phyloP scores from a whole-genome alignment of 2,888 invertebrate species.

The Branchellion lobata region DNA sequence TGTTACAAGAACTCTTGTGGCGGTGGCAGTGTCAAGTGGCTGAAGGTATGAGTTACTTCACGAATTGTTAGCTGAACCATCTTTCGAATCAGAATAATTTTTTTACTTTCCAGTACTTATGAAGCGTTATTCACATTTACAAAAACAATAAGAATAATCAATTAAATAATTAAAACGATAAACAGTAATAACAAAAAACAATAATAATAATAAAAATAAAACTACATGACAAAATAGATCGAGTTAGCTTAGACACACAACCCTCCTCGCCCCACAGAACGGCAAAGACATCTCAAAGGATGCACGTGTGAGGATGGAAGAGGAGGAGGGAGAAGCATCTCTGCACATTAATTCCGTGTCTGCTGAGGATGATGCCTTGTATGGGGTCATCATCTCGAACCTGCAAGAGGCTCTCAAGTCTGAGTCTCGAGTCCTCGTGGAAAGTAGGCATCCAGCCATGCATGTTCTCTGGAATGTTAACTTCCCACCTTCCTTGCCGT shows the following conservation, averaged over 20 bases:
- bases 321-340: not conserved
- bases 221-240: too few relatives aligned
- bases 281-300: not conserved
- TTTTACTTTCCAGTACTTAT: too few relatives aligned
- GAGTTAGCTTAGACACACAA: too few relatives aligned
- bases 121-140: too few relatives aligned
- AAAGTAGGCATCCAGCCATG: not conserved
- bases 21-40: not conserved
- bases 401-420: not conserved
- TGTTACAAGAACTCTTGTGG: not conserved
- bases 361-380: constrained; percentile 25
- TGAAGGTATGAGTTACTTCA: not conserved
- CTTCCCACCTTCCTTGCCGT: too few relatives aligned
- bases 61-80: not conserved
- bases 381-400: not conserved
- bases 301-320: constrained; percentile 11
- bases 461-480: not conserved
- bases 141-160: too few relatives aligned
- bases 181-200: too few relatives aligned
- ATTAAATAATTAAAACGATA: too few relatives aligned
- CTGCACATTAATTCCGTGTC: not conserved
- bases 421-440: constrained; percentile 8
- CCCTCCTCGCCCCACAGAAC: not conserved
- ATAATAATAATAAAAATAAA: too few relatives aligned
- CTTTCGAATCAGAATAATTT: too few relatives aligned